Evolutionary conservation across 30 jellyfish, hydroid and myxozoan species (phyloP).

Genomic region (Turritopsis dohrnii): DNA sequence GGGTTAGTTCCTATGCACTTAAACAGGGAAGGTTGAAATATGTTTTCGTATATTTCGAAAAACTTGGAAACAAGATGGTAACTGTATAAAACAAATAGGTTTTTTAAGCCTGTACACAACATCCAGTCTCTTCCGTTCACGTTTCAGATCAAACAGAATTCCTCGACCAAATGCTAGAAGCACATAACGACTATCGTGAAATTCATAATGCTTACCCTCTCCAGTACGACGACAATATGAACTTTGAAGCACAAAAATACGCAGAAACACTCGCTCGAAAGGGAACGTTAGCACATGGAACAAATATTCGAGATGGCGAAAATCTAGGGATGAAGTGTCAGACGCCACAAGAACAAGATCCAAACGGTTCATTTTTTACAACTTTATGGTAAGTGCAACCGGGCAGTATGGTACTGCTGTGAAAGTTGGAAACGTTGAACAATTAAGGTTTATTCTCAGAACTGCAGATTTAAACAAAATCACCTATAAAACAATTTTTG

Average conservation of each 20-base stretch:
- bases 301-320: constrained; percentile 57
- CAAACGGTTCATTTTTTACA: constrained; percentile 51
- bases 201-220: constrained; percentile 59
- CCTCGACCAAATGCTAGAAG: constrained; percentile 42
- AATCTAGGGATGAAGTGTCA: constrained; percentile 73
- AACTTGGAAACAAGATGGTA: neutral
- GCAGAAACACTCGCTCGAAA: constrained; percentile 65
- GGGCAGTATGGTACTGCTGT: neutral
- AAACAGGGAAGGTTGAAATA: neutral
- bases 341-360: constrained; percentile 55
- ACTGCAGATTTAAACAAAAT: no score
- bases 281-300: constrained; percentile 62
- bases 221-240: constrained; percentile 49
- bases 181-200: constrained; percentile 74
- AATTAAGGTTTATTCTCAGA: no score
- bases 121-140: no score
- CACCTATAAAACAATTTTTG: no score
- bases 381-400: constrained; percentile 51
- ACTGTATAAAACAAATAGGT: no score
- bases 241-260: constrained; percentile 57
- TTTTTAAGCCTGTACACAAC: no score
- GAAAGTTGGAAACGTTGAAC: neutral
- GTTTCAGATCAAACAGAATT: neutral
- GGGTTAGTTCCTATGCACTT: neutral
- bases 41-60: neutral